Percentiles rank a stretch among this genome's conserved stretches.
Conservation (phyloP, 2,888 invertebrate species). For the Drosophila kambysellisi region DNA sequence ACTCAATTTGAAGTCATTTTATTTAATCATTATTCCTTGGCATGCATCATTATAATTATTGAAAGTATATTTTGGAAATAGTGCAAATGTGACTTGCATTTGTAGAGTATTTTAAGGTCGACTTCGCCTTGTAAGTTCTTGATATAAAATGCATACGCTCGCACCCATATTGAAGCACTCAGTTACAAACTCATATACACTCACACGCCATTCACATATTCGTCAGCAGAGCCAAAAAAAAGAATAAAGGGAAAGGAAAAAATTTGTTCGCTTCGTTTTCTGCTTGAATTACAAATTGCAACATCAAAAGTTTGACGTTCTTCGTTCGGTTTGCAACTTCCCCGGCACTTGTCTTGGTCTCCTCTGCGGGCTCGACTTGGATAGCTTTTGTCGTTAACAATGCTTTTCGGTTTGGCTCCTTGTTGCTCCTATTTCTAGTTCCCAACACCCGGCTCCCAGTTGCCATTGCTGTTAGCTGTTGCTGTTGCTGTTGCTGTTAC, state of each 20-base stretch:
- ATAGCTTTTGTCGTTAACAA: slow-evolving; percentile 71
- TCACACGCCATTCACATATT: slow-evolving; percentile 53
- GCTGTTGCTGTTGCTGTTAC: slow-evolving; percentile 50
- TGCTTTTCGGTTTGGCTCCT: slow-evolving; percentile 70
- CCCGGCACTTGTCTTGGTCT: background rate
- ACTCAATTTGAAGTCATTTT: background rate
- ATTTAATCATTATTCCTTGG: background rate
- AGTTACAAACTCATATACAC: slow-evolving; percentile 27
- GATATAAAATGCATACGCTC: slow-evolving; percentile 58
- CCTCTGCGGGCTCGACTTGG: slow-evolving; percentile 24
- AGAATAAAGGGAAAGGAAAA: slow-evolving; percentile 44
- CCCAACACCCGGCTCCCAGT: slow-evolving; percentile 27
- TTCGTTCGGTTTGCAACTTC: slow-evolving; percentile 56
- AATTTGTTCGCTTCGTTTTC: slow-evolving; percentile 81
- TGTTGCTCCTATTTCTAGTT: slow-evolving; percentile 38
- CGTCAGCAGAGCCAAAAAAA: slow-evolving; percentile 47
- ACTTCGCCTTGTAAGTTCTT: slow-evolving; percentile 23
- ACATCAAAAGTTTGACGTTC: slow-evolving; percentile 83
- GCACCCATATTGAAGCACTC: slow-evolving; percentile 37
- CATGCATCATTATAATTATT: background rate
- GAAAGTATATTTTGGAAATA: background rate
- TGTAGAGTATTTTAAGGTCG: slow-evolving; percentile 7
- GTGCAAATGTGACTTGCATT: background rate
- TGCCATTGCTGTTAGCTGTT: slow-evolving; percentile 46
- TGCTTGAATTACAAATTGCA: slow-evolving; percentile 83